Evolutionary conservation across 2,888 invertebrate genomes (phyloP).

Genomic region (Criorhina ranunculi): DNA sequence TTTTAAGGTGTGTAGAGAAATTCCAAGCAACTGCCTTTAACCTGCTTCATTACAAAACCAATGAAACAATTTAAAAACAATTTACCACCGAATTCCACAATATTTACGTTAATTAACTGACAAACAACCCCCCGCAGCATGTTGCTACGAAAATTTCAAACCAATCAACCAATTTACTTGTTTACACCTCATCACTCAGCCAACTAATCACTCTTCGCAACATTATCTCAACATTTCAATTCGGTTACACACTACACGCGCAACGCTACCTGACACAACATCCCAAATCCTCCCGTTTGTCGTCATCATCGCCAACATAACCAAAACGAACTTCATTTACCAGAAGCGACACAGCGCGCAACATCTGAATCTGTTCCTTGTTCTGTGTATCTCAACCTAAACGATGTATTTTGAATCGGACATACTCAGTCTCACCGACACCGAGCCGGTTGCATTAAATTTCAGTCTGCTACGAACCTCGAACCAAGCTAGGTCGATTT

Average conservation of each 20-base stretch:
- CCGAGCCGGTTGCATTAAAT: conserved; percentile 60
- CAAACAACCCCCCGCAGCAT: conserved; percentile 35
- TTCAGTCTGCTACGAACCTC: conserved; percentile 73
- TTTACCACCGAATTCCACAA: conserved; percentile 21
- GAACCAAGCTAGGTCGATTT: conserved; percentile 53
- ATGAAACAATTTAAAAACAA: conserved; percentile 19
- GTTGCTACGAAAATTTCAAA: conserved; percentile 40
- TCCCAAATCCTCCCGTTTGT: background rate
- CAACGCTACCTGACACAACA: background rate
- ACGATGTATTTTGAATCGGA: conserved; percentile 15
- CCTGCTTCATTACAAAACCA: too few relatives aligned
- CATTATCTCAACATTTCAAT: conserved; percentile 31
- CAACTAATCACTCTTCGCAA: conserved; percentile 47
- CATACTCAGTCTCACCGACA: too few relatives aligned
- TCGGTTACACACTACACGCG: too few relatives aligned
- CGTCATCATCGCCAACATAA: background rate
- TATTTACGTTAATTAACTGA: conserved; percentile 59
- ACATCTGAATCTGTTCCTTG: conserved; percentile 29
- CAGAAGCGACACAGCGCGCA: conserved; percentile 11
- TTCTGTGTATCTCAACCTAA: conserved; percentile 12
- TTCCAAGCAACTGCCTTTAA: too few relatives aligned
- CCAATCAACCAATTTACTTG: conserved; percentile 56
- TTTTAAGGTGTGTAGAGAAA: too few relatives aligned
- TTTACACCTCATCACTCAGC: conserved; percentile 63
- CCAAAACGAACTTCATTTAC: conserved; percentile 1